These are phyloP conservation scores for Triops longicaudatus DNA, from an alignment of 1,140 invertebrate species.

Conservation along the genomic window DNA sequence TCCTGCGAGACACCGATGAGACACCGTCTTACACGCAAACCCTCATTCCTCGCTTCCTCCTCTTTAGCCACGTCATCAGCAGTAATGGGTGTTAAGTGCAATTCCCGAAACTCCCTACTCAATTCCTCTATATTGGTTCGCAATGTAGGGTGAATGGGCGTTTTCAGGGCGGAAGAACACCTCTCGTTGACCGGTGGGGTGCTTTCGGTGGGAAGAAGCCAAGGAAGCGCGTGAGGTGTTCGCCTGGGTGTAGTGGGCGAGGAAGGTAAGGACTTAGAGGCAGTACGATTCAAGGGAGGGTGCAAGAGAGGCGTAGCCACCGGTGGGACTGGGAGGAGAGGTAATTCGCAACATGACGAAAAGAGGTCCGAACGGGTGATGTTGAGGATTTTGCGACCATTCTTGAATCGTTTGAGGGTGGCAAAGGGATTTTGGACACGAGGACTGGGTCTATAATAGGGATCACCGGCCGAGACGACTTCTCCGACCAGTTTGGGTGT, in stretches of 20 bases:
- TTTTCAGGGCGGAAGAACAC: not conserved
- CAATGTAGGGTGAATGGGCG: slow-evolving; percentile 1
- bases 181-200: not conserved
- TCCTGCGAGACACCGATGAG: slow-evolving; percentile 26
- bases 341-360: slow-evolving; percentile 64
- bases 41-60: not conserved
- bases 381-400: slow-evolving; percentile 25
- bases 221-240: slow-evolving; percentile 4
- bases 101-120: not conserved
- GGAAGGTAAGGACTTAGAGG: slow-evolving; percentile 30
- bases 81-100: not conserved
- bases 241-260: slow-evolving; percentile 30
- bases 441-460: slow-evolving; percentile 59
- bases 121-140: not conserved
- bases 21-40: not conserved
- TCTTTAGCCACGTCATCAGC: not conserved
- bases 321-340: slow-evolving; percentile 34
- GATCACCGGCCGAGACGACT: slow-evolving; percentile 67
- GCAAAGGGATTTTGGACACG: slow-evolving; percentile 59
- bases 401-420: slow-evolving; percentile 48
- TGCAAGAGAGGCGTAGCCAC: slow-evolving; percentile 3
- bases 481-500: slow-evolving; percentile 56
- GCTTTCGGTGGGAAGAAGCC: not conserved
- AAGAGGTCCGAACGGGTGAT: slow-evolving; percentile 46
- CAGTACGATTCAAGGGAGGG: not conserved